Evolutionary conservation across 2,888 invertebrate species (phyloP), one percentile per base, ranked within the genome.

Genomic region (Tachina fera): DNA sequence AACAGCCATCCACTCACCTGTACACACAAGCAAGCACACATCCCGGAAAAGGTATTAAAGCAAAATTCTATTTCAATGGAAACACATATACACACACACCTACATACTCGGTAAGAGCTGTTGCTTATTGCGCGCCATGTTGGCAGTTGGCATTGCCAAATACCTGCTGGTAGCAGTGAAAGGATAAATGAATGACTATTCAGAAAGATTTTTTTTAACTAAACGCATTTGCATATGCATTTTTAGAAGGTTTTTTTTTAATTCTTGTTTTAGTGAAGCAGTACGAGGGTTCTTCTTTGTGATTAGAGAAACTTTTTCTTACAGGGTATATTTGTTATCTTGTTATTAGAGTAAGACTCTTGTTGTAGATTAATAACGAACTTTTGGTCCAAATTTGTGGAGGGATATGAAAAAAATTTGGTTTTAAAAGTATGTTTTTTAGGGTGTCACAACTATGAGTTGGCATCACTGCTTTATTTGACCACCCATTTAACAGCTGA

Each of bases 91-190:
- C 6, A 0, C 61, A 22, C 31, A 61, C 6, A 1, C 70, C 11
- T 31, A 53, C 51, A 10, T 16, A 49, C n/a, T 4, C 39, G 16
- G 1, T 43, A 5, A 13, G 51, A n/a, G 11, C 31, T 43, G 4
- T 4, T 58, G 19, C 51, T 13, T 61, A 79, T 43, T 76, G 43
- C n/a, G 39, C 58, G 16, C 56, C 43, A 68, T 22, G 63, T 22
- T 84, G 80, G 81, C 86, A 87, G 81, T 67, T 81, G 31, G 81
- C 80, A 75, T 56, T 87, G 83, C 81, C 67, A 83, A 78, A 75
- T 84, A 86, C 83, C 86, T 86, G 86, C 61, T 83, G 83, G 63
- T 39, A 63, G 49, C 16, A 74, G 74, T 68, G 60, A 77, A 58
- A 58, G 41, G 3, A 60, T 60, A 39, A 13, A 51, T 53, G 13